Conservation (phyloP, 2,113 vertebrate species). For the Neolamprologus tretocephalus region DNA sequence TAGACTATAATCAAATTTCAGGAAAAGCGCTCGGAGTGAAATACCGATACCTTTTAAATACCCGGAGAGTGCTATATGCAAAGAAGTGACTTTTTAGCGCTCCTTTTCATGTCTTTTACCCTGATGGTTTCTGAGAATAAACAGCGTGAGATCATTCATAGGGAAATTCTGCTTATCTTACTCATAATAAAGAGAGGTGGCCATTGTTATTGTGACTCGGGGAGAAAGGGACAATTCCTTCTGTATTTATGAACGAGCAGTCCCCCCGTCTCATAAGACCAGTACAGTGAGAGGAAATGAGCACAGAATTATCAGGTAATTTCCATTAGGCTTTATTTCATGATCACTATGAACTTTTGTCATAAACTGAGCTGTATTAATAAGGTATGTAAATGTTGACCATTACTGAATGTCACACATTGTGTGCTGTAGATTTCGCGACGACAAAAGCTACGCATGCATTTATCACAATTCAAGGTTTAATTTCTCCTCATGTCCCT, state of each 20-base stretch:
- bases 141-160: conserved; percentile 55
- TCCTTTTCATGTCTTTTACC: conserved; percentile 17
- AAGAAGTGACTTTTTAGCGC: conserved; percentile 12
- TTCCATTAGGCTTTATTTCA: conserved; percentile 35
- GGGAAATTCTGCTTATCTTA: conserved; percentile 55
- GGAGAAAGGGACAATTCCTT: conserved; percentile 27
- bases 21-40: conserved; percentile 15
- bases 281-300: conserved; percentile 15
- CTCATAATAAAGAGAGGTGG: conserved; percentile 4
- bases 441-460: neutral
- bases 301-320: conserved; percentile 29
- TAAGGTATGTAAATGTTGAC: conserved; percentile 68
- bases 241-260: conserved; percentile 17
- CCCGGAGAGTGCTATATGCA: conserved; percentile 1
- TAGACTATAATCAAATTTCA: conserved; percentile 28
- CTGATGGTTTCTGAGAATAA: conserved; percentile 37
- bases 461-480: neutral
- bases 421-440: neutral
- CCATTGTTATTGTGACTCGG: conserved; percentile 44
- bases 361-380: conserved; percentile 17
- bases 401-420: conserved; percentile 64
- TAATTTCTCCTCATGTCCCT: neutral
- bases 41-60: conserved; percentile 21
- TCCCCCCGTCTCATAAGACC: conserved; percentile 5
- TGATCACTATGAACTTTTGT: conserved; percentile 8